These are phyloP conservation scores for Corythaeola cristata DNA, from an alignment of 2,113 vertebrate genomes.

Conservation along the genomic window DNA sequence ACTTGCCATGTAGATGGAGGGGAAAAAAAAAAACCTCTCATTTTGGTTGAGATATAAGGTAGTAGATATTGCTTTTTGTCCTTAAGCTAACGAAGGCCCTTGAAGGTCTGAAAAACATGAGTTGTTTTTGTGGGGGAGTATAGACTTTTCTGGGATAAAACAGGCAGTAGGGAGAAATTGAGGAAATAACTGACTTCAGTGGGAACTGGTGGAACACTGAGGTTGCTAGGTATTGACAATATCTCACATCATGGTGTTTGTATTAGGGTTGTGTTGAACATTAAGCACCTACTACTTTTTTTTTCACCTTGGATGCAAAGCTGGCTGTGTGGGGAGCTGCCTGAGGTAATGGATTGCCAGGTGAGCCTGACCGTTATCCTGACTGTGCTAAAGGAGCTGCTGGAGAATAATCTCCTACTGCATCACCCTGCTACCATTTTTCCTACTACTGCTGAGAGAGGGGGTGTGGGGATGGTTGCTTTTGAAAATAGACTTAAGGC, in stretches of 20 bases:
- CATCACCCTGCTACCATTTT: not conserved
- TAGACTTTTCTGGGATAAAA: not conserved
- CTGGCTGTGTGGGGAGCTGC: not conserved
- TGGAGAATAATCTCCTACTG: not conserved
- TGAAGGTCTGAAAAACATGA: not conserved
- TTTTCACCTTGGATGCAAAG: not conserved
- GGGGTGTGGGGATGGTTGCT: not conserved
- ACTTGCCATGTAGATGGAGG: not conserved
- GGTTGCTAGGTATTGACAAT: no score
- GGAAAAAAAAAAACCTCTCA: not conserved
- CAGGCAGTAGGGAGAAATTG: not conserved
- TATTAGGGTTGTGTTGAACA: not conserved
- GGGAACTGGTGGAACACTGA: not conserved
- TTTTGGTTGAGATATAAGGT: not conserved
- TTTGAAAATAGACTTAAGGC: not conserved
- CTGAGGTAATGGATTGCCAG: not conserved
- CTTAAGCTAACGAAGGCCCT: not conserved
- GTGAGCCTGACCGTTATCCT: not conserved
- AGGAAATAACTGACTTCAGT: not conserved
- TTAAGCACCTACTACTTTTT: not conserved
- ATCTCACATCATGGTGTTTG: rapidly evolving
- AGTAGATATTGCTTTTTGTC: not conserved
- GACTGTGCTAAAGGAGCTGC: not conserved
- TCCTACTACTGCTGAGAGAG: no score
- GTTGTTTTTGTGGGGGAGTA: no score